Evolutionary conservation across 2,113 vertebrate genomes (phyloP), one percentile per base, ranked within the genome.

Genomic region (Bostrychus sinensis): DNA sequence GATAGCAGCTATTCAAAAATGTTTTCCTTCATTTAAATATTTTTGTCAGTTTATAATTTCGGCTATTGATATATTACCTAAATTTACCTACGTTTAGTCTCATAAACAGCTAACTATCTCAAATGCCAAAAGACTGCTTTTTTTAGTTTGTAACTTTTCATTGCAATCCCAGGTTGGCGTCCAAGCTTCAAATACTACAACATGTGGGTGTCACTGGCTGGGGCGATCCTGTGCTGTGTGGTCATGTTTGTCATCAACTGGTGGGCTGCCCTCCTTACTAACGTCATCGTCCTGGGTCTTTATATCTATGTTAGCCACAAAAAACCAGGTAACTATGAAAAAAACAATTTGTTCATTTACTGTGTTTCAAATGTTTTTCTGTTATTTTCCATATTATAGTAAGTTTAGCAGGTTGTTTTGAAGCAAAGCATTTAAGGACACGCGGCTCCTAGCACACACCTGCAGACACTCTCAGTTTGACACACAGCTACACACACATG

Each of bases 211-310:
- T 98, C 97, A 16, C 94, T 99, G 7, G 71, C 94, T 30, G 97
- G 97, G 78, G 95, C 97, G 0, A 65, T 97, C 30, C 89, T 99
- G 32, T 99, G 97, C 87, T 98, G 97, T 42, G 95, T 94, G 73
- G 96, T 99, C 53, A 99, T 99, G 97, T 99, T 99, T 76, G 94
- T 99, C 81, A 98, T 99, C 87, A 99, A 99, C 83, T 99, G 97
- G 97, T 95, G 93, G 94, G 96, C 97, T 7, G 97, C 97, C 10
- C 86, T 99, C 50, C 76, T 98, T 46, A 99, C 97, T 2, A 98
- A 98, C 1, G 95, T 95, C 78, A 98, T 98, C 46, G 96, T 99
- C 13, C 83, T 99, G 80, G 96, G 93, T 5, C 94, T 99, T 16
- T 99, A 97, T 70, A 98, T 98, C 87, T 99, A 99, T 50, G 97